Base-by-base conservation (phyloP, 1,140 invertebrate species). In the Atta colombica region DNA sequence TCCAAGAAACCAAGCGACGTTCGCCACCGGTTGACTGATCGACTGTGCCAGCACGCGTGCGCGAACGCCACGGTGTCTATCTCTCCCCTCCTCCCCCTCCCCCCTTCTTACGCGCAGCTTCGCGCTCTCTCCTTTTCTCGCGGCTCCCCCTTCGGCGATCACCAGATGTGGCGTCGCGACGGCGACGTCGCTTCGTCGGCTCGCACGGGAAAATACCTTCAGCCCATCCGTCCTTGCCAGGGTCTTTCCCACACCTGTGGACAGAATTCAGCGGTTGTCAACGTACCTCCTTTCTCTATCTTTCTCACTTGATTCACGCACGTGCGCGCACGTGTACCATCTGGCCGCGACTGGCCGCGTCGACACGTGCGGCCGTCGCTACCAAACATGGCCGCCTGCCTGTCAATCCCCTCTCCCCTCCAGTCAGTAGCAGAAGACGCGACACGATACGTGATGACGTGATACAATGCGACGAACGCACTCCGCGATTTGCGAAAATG, bases 231-330 rank as follows among this genome's bases (percentile, higher is more conserved):
- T 78, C 7, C 18, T 31, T 18, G 63, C 21, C 10, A 21, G 2
- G 18, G 51, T 35, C 69, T 45, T 35, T 35, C 10, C n/a, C 28
- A 10, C 21, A 89, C 89, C 89, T 90, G 53, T 39, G 75, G 61
- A n/a, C 72, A 90, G 53, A 89, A 90, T 87, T 75, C 66, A n/a
- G 28, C 12, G 14, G 31, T 61, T 61, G 55, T 87, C 74, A 82
- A 12, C 2, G 7, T 25, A 16, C 10, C 10, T 25, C 18, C 58
- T 55, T n/a, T 16, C 39, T 61, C 39, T 3, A 25, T 49, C 66
- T 69, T 21, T 69, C 39, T 25, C 39, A 25, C 39, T 16, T 14
- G 8, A n/a, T 25, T 35, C 18, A 61, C 55, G 18, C 66, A 82
- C 69, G 55, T 84, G 68, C 18, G 28, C 39, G 25, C 55, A 60